A percentile compares a stretch with the other conserved stretches of the same genome.
phyloP scores from a whole-genome alignment of 2,888 invertebrate genomes.

The Eupelmus urozonus region DNA sequence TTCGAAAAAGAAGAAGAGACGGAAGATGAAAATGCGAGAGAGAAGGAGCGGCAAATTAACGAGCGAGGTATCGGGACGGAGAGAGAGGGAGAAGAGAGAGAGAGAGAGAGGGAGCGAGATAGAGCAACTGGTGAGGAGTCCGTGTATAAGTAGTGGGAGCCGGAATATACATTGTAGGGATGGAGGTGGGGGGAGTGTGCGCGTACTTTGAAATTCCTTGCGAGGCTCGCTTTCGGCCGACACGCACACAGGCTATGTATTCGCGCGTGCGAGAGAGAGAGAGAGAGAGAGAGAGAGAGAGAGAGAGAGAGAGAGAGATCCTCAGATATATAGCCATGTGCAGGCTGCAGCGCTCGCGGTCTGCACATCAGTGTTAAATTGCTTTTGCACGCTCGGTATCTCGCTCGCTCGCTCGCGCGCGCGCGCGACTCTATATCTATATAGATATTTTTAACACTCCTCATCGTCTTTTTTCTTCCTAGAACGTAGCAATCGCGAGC shows the following conservation, averaged over 20 bases:
- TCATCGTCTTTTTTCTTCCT: constrained; percentile 1
- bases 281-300: constrained; percentile 15
- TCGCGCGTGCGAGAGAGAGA: not conserved
- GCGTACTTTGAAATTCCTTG: constrained; percentile 52
- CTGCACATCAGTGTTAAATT: constrained; percentile 19
- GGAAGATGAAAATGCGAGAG: not conserved
- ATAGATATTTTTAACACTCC: no score
- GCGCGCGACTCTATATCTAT: no score
- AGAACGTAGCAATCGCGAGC: constrained; percentile 41
- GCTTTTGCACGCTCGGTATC: constrained; percentile 26
- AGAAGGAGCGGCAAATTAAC: not conserved
- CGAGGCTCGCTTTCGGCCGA: not conserved
- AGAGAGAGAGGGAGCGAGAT: not conserved
- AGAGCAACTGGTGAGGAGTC: constrained; percentile 27
- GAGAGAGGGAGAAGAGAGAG: not conserved
- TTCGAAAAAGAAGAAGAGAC: not conserved
- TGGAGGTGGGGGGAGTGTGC: constrained; percentile 17
- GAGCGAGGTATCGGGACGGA: not conserved
- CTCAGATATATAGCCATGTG: not conserved
- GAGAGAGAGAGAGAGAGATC: not conserved
- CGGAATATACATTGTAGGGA: constrained; percentile 45
- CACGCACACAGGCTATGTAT: not conserved
- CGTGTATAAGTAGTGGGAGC: constrained; percentile 1
- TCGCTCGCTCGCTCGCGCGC: no score
- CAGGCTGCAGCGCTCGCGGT: not conserved